Evolutionary conservation across 64 coral and sea anemone genomes (phyloP), one percentile per base, ranked within the genome.

Genomic region (Anthopleura sola): DNA sequence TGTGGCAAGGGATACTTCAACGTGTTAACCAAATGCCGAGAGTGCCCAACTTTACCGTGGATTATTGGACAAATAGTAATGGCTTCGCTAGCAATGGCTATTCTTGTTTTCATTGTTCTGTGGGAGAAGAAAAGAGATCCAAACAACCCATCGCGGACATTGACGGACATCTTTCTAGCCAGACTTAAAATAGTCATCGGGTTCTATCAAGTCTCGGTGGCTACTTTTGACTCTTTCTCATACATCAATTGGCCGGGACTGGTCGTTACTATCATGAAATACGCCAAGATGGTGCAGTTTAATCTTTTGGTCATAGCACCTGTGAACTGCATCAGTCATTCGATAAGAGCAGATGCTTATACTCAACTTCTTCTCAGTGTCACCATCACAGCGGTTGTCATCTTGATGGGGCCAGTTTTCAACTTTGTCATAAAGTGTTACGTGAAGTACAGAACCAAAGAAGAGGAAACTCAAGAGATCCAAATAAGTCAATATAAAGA

Each of bases 181-280:
- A 57, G 91, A 31, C 48, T 89, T 7, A 93, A 89, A 46, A 93
- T 89, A 9, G 50, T 93, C n/a, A 86, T 89, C 29, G 91, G 90
- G 6, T 93, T 93, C 28, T 93, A 93, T 68, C 91, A 93, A 64
- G 91, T 93, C 0, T 81, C 86, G 46, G 78, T 54, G 5, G 78
- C 39, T 1, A 46, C 60, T 13, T 29, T 80, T 2, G 40, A 44
- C 40, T 44, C 40, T 1, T 44, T 44, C 9, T 44, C 40, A 0
- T 44, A 44, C 40, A 21, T 54, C 54, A 66, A 36, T 57, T 23
- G 64, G 77, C 24, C 55, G 17, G 11, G 54, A 11, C 15, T 32
- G 6, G 36, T 88, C 39, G 26, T 31, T 20, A 36, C 46, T 1
- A 24, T 88, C 23, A 37, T 36, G 76, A 58, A 50, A 36, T 88